Evolutionary conservation across 2,888 invertebrate species (phyloP), one percentile per base, ranked within the genome.

Genomic region (Sicus ferrugineus): DNA sequence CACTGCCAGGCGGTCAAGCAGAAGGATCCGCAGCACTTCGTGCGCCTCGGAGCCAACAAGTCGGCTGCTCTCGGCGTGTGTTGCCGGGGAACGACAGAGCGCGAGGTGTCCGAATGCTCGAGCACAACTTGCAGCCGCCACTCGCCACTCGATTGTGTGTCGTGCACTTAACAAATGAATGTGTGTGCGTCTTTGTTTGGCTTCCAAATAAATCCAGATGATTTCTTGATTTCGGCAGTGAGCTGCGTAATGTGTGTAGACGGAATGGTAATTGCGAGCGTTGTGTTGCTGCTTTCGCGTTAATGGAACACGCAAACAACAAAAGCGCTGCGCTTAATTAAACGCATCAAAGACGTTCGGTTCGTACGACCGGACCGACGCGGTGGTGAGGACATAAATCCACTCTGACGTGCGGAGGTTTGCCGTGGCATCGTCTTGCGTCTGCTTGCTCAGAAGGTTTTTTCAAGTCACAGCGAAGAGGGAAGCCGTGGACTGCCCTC

Each of bases 201-300:
- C 23, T 54, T 28, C 42, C 42, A 42, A 54, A 28, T 7, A 54
- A 54, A 23, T 54, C 26, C 54, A 28, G 16, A 54, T 19, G 19
- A 9, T 26, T 3, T 26, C 54, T 52, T 52, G 21, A 52, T 52
- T 52, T 21, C 23, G 21, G 14, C 11, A 42, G 16, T n/a, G 14
- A 42, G 42, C 28, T 30, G 38, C 52, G 52, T 65, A 65, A 54
- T 54, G 52, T 65, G 26, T 65, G 65, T 54, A 65, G 54, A 65
- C 38, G 38, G 54, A 34, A 38, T 34, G 34, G 54, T 54, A 34
- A 65, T 54, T 52, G 65, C 52, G 6, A 52, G 19, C 48, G 54
- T 54, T 31, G 34, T 34, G 14, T n/a, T 42, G 9, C n/a, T 42
- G 9, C 5, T 42, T 3, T 42, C n/a, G 14, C n/a, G 16, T 4